Base-by-base conservation (phyloP, 2,797 vertebrate genomes). In the Centropyge bicolor region DNA sequence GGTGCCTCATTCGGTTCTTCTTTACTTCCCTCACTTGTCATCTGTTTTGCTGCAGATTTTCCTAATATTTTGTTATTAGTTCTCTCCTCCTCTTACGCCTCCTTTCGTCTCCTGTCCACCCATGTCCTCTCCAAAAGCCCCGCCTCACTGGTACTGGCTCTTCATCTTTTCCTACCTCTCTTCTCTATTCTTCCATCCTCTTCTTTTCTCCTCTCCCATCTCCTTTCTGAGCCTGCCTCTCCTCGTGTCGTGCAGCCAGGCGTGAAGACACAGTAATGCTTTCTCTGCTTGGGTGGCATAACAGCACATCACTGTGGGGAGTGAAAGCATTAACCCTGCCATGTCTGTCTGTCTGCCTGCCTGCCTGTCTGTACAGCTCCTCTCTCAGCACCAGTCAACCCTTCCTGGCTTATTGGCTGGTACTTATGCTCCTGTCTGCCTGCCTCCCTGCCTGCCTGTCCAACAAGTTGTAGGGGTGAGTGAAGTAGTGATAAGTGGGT, bases 181-280 rank as follows among this genome's bases (percentile, higher is more conserved):
- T 68, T 12, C 67, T 86, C 70, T 70, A 22, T 85, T 80, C 86
- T 54, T 54, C 24, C 51, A 75, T 71, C 83, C 67, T 85, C 65
- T 78, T 82, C 79, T 80, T 77, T 82, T 68, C 80, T 86, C 59
- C 74, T 76, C 78, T 84, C 61, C 70, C 70, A 71, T 54, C 73
- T 86, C 80, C 73, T 88, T 65, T 69, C 73, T 36, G 76, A 84
- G 85, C 70, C 78, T 87, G 78, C 85, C 84, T 90, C 87, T 89
- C 76, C 80, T 89, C 16, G 81, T 91, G 89, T 86, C 46, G 72
- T 91, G 89, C 94, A 94, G 85, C 86, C 92, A 92, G 88, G 93
- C 94, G 87, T 95, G 80, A 95, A 94, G 91, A 90, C 93, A 87
- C 91, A 86, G 89, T 93, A 94, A 95, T 94, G 95, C 94, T 93